These are phyloP conservation scores for Ceratina japonica DNA, from an alignment of 1,140 invertebrate species.

Conservation along the genomic window DNA sequence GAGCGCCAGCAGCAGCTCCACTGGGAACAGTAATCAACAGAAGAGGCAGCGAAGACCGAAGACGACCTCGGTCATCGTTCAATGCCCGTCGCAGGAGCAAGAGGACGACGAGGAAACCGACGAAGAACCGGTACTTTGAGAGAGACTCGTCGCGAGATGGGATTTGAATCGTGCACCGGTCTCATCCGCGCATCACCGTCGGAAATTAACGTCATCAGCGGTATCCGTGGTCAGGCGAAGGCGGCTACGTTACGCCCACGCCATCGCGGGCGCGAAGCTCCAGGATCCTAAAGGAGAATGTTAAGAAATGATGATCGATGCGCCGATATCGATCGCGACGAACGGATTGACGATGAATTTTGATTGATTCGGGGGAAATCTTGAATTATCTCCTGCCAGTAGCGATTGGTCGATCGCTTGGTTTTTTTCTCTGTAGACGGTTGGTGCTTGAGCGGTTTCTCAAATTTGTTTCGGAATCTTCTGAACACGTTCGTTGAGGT, in stretches of 20 bases:
- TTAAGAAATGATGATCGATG: not conserved
- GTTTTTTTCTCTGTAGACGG: not conserved
- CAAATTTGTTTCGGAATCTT: not conserved
- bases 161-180: slow-evolving; percentile 36
- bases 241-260: slow-evolving; percentile 43
- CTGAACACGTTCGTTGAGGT: not conserved
- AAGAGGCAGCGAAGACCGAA: slow-evolving; percentile 67
- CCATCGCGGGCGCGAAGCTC: slow-evolving; percentile 5
- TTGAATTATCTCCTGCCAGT: not conserved
- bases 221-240: slow-evolving; percentile 50
- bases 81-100: slow-evolving; percentile 50
- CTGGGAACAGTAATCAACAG: slow-evolving; percentile 41
- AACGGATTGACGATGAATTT: slow-evolving; percentile 1
- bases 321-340: not conserved
- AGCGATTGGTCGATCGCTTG: slow-evolving; percentile 10
- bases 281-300: slow-evolving; percentile 9
- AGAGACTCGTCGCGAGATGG: slow-evolving; percentile 55
- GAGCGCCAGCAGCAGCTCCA: slow-evolving; percentile 34
- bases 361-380: not conserved
- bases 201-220: slow-evolving; percentile 34
- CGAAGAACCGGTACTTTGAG: slow-evolving; percentile 75
- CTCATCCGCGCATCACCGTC: slow-evolving; percentile 58
- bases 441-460: not conserved
- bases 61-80: slow-evolving; percentile 58
- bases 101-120: slow-evolving; percentile 75